Evolutionary conservation across 2,113 vertebrate genomes (phyloP).

Genomic region (Vulpes ferrilata): DNA sequence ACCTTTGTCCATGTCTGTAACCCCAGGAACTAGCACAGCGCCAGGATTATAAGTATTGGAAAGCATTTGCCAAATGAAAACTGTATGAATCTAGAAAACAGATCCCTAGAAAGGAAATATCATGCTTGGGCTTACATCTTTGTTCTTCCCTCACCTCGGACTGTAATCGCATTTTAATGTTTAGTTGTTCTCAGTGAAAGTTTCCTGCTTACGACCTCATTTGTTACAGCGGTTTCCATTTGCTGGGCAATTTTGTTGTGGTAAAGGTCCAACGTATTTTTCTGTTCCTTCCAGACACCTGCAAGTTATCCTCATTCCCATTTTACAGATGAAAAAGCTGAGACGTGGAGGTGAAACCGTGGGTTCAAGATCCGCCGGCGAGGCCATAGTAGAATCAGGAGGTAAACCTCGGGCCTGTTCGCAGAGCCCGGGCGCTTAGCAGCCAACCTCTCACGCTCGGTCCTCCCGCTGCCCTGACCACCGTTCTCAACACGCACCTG

Average conservation of each 20-base stretch:
- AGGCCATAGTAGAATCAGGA: not conserved
- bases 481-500: not conserved
- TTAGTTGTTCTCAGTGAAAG: not conserved
- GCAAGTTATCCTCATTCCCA: conserved; percentile 21
- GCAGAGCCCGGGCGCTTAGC: not conserved
- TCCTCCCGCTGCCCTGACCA: not conserved
- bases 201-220: not conserved
- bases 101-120: not conserved
- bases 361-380: not conserved
- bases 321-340: conserved; percentile 43
- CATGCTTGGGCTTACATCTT: not conserved
- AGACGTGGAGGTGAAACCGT: conserved; percentile 13
- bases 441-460: not conserved
- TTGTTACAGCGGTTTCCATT: not conserved
- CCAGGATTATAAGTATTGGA: not conserved
- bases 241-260: not conserved
- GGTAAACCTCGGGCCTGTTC: not conserved
- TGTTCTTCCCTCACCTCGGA: not conserved
- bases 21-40: not conserved
- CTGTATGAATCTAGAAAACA: not conserved
- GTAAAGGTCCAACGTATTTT: not conserved
- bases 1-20: not conserved
- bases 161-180: not conserved
- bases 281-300: conserved; percentile 39
- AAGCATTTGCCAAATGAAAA: conserved; percentile 29